Base-by-base conservation (phyloP, 35 echinoderm and acorn worm species). In the Amphiura filiformis region DNA sequence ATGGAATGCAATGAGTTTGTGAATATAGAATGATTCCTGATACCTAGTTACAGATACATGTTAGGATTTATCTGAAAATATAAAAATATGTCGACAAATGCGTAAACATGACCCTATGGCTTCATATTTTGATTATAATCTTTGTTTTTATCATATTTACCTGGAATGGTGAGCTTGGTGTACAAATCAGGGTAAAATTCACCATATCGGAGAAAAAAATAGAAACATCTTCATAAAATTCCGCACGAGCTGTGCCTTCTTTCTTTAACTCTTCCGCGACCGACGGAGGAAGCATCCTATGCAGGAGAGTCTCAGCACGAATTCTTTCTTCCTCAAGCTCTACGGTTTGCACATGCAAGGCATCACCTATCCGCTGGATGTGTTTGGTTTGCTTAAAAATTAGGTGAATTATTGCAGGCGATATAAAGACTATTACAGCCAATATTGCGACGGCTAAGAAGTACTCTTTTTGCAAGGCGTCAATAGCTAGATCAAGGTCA, bases 131-230 rank as follows among this genome's bases (percentile, higher is more conserved):
- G n/a, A n/a, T n/a, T n/a, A n/a, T n/a, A n/a, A n/a, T n/a, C n/a
- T n/a, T n/a, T n/a, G n/a, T n/a, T n/a, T n/a, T n/a, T n/a, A n/a
- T n/a, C n/a, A n/a, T n/a, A n/a, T 86, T 41, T 86, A 93, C 92
- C 87, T 93, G 87, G 34, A 93, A 80, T 11, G 92, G 92, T 28
- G 81, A 40, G 35, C 92, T 90, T 34, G 80, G 82, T 12, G 87
- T 80, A 56, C 87, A 93, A 31, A 93, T 47, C 0, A 34, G 57
- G 33, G 92, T 93, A 41, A 93, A 93, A 38, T 93, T 89, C 13
- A 89, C 92, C 31, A 93, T 41, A 81, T 93, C 92, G 0, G 92
- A 93, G 32, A 93, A 93, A 39, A 93, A 93, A 37, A 93, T 89
- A 13, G 92, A 89, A 11, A 82, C 92, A 11, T 89, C 80, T 20